Evolutionary conservation across 2,113 vertebrate genomes (phyloP), one percentile per base, ranked within the genome.

Genomic region (Phyllostomus discolor): DNA sequence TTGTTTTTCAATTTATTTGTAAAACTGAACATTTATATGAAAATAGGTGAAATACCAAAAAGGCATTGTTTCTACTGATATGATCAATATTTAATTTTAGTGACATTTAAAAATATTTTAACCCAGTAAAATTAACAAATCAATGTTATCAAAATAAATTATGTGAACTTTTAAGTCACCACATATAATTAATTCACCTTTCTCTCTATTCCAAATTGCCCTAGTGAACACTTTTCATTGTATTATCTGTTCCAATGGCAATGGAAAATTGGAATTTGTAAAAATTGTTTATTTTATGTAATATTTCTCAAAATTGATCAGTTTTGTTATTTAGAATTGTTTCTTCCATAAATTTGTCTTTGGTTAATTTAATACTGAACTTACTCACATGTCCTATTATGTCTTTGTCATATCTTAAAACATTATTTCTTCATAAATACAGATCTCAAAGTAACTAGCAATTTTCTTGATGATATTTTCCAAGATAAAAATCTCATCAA

Each of bases 21-120:
- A 82, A 97, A 92, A 70, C 22, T 93, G 67, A 92, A 67, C 14
- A 88, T 70, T 67, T 82, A 4, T 62, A 50, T 85, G n/a, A 92
- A 83, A 85, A 70, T 78, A 95, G 95, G 62, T 90, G 2, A 80
- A 96, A 75, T 75, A 48, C 4, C 8, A 59, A 83, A 92, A 84
- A 46, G 22, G 2, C 59, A 9, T 64, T 82, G 10, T 46, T 90
- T 69, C 17, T 90, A 84, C 84, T 69, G 4, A 87, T 20, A 38
- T 66, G 4, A 43, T 50, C 16, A 78, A 72, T 62, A 48, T 86
- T 96, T 94, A 94, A 95, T 70, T 82, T 64, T 80, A 83, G 22
- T 22, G 26, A 67, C 20, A 92, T 84, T 93, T 96, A 72, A 67
- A 91, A 64, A 50, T 46, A 79, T 67, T 73, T 91, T 89, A 84